Conservation (phyloP, 2,113 vertebrate genomes). For the Oryzias celebensis region DNA sequence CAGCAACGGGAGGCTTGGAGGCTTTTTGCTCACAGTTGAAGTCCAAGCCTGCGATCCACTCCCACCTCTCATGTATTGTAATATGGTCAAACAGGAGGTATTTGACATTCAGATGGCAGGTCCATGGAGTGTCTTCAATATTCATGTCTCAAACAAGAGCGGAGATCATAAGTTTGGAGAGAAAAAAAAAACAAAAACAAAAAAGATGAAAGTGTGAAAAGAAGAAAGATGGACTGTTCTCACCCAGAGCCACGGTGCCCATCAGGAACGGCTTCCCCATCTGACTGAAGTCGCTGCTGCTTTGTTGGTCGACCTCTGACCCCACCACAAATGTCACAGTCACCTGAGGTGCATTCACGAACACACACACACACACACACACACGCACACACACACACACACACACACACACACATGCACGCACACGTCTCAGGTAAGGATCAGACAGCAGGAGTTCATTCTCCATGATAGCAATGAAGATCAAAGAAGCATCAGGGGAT, state of each 20-base stretch:
- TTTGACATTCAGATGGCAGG: background rate
- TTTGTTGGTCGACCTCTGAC: conserved; percentile 76
- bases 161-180: background rate
- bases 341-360: conserved; percentile 64
- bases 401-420: background rate
- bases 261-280: conserved; percentile 77
- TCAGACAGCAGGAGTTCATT: background rate
- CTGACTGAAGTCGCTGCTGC: conserved; percentile 73
- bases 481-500: no score
- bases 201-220: conserved; percentile 21
- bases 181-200: background rate
- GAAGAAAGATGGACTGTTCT: conserved; percentile 26
- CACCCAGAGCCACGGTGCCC: conserved; percentile 76
- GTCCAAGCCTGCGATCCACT: no score
- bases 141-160: background rate
- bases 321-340: conserved; percentile 77
- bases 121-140: background rate
- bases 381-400: background rate
- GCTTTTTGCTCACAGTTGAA: no score
- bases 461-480: background rate
- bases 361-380: background rate
- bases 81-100: no score
- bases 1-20: no score
- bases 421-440: background rate
- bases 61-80: no score